Percentiles rank a stretch among this genome's conserved stretches.
Conservation (phyloP, 2,888 invertebrate species). For the Meloe dianella region DNA sequence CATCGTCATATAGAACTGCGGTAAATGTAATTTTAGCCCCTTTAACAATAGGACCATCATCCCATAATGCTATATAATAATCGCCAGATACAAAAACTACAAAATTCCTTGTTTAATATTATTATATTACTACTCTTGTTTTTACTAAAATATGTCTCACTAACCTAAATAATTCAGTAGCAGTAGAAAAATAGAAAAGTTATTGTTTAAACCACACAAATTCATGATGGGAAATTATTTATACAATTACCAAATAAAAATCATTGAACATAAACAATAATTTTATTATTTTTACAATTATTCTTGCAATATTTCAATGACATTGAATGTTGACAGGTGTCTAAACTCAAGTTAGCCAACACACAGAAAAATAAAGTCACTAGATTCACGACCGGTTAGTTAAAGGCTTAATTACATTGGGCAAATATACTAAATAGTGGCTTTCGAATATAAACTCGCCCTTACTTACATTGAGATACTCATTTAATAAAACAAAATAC, state of each 20-base stretch:
- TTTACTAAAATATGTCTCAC: neutral
- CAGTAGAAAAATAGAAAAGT: conserved; percentile 15
- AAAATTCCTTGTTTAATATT: conserved; percentile 8
- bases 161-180: conserved; percentile 15
- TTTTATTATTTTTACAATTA: neutral
- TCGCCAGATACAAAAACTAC: conserved; percentile 39
- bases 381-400: neutral
- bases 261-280: conserved; percentile 22
- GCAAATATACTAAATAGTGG: too few relatives aligned
- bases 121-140: too few relatives aligned
- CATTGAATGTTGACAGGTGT: neutral
- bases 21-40: conserved; percentile 75
- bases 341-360: neutral
- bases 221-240: conserved; percentile 16
- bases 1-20: conserved; percentile 63
- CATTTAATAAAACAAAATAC: too few relatives aligned
- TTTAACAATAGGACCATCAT: conserved; percentile 72
- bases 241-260: conserved; percentile 9
- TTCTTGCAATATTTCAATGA: neutral
- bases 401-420: too few relatives aligned
- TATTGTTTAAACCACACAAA: neutral
- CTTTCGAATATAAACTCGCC: too few relatives aligned
- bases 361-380: neutral
- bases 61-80: conserved; percentile 63
- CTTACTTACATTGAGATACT: too few relatives aligned